Percentiles rank a stretch among this genome's conserved stretches.
Conservation (phyloP, 2,888 invertebrate species). For the Heliconius charithonia region DNA sequence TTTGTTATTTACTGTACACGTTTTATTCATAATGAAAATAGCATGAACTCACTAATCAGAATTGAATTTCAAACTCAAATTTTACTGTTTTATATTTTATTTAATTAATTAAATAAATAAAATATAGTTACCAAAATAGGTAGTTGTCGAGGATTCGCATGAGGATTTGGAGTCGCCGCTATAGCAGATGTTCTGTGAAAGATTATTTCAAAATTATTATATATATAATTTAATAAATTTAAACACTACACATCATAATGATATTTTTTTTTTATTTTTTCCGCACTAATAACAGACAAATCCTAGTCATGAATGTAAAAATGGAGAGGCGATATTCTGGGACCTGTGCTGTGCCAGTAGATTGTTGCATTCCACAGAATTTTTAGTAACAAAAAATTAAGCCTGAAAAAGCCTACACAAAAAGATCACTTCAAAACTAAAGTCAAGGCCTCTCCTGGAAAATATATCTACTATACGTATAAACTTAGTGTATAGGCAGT, state of each 20-base stretch:
- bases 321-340: too few relatives aligned
- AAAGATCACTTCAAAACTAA: too few relatives aligned
- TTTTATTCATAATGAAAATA: not conserved
- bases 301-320: not conserved
- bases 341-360: too few relatives aligned
- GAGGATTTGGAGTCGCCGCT: slow-evolving; percentile 74
- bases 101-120: not conserved
- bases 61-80: too few relatives aligned
- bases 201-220: not conserved
- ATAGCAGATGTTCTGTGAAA: slow-evolving; percentile 69
- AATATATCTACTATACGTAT: too few relatives aligned
- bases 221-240: not conserved
- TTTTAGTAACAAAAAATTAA: too few relatives aligned
- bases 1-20: not conserved
- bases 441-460: too few relatives aligned
- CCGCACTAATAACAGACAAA: not conserved
- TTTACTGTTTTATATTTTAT: too few relatives aligned
- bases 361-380: too few relatives aligned
- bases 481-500: too few relatives aligned
- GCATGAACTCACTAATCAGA: not conserved
- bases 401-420: too few relatives aligned
- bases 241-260: not conserved
- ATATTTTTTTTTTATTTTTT: not conserved
- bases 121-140: slow-evolving; percentile 86
- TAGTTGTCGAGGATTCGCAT: slow-evolving; percentile 81